phyloP scores from a whole-genome alignment of 2,113 vertebrate genomes.

The Jacana jacana region DNA sequence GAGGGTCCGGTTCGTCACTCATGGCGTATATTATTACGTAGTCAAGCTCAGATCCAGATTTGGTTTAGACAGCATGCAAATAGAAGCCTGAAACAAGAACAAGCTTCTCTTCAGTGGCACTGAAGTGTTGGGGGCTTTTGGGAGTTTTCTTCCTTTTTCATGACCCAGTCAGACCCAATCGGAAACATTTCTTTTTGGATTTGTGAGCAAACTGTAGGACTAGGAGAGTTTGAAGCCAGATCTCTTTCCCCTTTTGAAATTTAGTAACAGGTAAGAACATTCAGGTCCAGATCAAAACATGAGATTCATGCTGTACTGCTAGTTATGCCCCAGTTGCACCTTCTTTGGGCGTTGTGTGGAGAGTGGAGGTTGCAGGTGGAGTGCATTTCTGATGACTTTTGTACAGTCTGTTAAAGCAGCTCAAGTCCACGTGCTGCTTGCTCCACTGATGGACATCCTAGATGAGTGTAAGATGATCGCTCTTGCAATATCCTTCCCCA shows the following conservation, averaged over 20 bases:
- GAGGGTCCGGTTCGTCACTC: neutral
- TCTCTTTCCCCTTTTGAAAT: neutral
- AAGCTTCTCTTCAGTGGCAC: neutral
- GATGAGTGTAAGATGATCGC: neutral
- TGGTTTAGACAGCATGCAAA: neutral
- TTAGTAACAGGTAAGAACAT: neutral
- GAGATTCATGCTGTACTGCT: neutral
- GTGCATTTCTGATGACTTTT: neutral
- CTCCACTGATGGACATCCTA: neutral
- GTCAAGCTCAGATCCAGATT: neutral
- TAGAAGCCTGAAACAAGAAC: neutral
- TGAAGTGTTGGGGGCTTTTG: neutral
- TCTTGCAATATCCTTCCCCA: neutral
- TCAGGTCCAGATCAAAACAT: neutral
- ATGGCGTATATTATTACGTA: neutral
- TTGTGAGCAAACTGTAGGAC: neutral
- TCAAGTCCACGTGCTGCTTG: neutral
- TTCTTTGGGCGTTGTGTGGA: neutral
- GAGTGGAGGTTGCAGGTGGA: fast-evolving
- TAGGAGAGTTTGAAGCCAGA: neutral
- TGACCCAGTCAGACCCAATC: neutral
- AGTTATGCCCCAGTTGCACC: neutral
- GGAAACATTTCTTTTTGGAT: neutral
- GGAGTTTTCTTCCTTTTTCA: neutral
- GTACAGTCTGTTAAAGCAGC: neutral